phyloP scores from a whole-genome alignment of 2,888 invertebrate genomes.

The Tiphia femorata region DNA sequence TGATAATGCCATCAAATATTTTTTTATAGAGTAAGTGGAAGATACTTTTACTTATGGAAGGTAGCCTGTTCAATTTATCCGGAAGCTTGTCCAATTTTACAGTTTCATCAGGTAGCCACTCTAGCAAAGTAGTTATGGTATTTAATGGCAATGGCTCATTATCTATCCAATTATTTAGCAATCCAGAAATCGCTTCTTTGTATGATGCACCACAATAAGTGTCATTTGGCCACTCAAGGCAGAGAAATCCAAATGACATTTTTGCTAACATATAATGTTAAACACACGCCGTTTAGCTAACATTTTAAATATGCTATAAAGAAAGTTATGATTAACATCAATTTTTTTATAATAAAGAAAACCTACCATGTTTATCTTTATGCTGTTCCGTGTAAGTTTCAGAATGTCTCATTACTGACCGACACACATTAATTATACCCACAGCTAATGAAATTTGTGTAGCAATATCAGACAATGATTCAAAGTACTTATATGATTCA shows the following conservation, averaged over 20 bases:
- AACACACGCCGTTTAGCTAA: conserved; percentile 17
- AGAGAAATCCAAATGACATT: conserved; percentile 58
- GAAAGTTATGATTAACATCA: conserved; percentile 5
- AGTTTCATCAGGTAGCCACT: conserved; percentile 73
- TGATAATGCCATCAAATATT: conserved; percentile 75
- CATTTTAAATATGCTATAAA: conserved; percentile 7
- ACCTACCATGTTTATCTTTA: conserved; percentile 58
- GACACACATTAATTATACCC: conserved; percentile 57
- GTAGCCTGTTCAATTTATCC: conserved; percentile 73
- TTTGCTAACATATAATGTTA: conserved; percentile 47
- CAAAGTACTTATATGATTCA: conserved; percentile 64
- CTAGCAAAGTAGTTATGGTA: conserved; percentile 73
- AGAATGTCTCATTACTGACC: conserved; percentile 62
- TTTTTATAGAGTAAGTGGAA: conserved; percentile 79
- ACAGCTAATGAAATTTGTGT: conserved; percentile 62
- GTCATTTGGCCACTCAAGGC: conserved; percentile 58
- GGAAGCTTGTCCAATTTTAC: conserved; percentile 72
- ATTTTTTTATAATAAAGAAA: not conserved
- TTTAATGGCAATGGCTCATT: conserved; percentile 67
- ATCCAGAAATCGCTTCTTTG: conserved; percentile 54
- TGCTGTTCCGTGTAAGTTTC: conserved; percentile 48
- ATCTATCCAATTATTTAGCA: conserved; percentile 63
- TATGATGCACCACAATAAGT: conserved; percentile 50
- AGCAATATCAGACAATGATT: conserved; percentile 62
- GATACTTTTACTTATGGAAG: conserved; percentile 75